phyloP scores from a whole-genome alignment of 2,888 invertebrate genomes.

The Heliothis peltigera region DNA sequence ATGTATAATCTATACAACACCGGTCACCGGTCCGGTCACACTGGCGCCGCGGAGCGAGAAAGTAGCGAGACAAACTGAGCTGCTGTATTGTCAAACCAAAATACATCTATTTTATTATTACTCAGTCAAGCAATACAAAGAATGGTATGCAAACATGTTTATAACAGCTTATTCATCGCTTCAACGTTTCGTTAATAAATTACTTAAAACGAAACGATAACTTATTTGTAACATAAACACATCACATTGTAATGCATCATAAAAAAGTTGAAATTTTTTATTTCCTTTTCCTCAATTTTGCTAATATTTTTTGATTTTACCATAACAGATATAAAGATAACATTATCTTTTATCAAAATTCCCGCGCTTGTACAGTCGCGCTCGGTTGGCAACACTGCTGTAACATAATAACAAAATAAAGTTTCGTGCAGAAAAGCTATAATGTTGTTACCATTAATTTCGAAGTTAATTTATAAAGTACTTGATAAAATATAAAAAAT shows the following conservation, averaged over 20 bases:
- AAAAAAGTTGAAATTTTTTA: not conserved
- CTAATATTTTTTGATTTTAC: too few species aligned
- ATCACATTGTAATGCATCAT: not conserved
- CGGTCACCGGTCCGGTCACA: constrained; percentile 62
- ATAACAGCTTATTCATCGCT: not conserved
- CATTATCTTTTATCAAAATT: not conserved
- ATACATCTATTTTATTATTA: constrained; percentile 8
- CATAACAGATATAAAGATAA: too few species aligned
- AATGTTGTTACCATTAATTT: too few species aligned
- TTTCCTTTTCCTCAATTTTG: too few species aligned
- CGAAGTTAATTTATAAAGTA: too few species aligned
- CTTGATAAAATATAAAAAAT: too few species aligned
- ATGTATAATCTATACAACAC: constrained; percentile 63
- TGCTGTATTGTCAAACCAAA: constrained; percentile 44
- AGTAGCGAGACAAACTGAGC: constrained; percentile 41
- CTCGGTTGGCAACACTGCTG: not conserved
- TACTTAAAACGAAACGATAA: not conserved
- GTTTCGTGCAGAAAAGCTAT: too few species aligned
- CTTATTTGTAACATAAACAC: not conserved
- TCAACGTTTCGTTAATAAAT: not conserved
- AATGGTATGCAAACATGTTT: not conserved
- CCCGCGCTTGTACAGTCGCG: not conserved
- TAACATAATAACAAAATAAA: not conserved
- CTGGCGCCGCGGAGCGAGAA: constrained; percentile 66
- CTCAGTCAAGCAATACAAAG: not conserved